phyloP scores from a whole-genome alignment of 2,888 invertebrate genomes.

The Odontomyia ornata region DNA sequence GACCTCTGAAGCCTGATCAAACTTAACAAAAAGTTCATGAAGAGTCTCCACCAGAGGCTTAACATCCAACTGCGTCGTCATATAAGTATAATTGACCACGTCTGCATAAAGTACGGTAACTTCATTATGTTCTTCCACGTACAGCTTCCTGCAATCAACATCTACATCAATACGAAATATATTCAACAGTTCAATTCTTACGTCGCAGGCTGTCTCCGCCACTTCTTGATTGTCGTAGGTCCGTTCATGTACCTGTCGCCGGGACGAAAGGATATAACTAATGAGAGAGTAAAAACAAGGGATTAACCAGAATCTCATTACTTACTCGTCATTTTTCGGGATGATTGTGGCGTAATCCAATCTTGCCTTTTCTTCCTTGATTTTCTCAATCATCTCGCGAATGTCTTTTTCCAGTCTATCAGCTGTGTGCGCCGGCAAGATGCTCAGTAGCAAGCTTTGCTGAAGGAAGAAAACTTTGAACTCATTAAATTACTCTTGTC shows the following conservation, averaged over 20 bases:
- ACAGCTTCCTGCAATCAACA: slow-evolving; percentile 76
- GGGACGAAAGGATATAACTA: not conserved
- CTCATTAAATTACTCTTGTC: not conserved
- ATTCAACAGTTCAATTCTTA: slow-evolving; percentile 50
- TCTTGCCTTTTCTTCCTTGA: slow-evolving; percentile 61
- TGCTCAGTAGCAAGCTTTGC: slow-evolving; percentile 86
- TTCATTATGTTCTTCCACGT: slow-evolving; percentile 86
- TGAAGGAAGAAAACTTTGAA: slow-evolving; percentile 59
- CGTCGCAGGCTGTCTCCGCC: slow-evolving; percentile 62
- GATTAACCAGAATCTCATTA: not conserved
- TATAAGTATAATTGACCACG: slow-evolving; percentile 90
- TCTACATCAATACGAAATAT: not conserved
- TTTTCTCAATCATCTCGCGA: slow-evolving; percentile 67
- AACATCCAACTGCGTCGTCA: slow-evolving; percentile 84
- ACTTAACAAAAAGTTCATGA: slow-evolving; percentile 89
- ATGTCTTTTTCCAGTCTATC: slow-evolving; percentile 70
- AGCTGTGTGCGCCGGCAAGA: slow-evolving; percentile 86
- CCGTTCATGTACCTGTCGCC: not conserved
- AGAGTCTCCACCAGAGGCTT: slow-evolving; percentile 85
- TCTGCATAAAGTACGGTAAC: slow-evolving; percentile 93
- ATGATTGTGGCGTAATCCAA: slow-evolving; percentile 29
- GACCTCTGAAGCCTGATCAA: slow-evolving; percentile 90
- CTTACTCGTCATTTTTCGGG: slow-evolving; percentile 35
- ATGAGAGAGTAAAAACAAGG: too few species aligned
- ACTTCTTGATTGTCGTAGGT: slow-evolving; percentile 54